Evolutionary conservation across 2,797 vertebrate species (phyloP).

Genomic region (Alfaro cultratus): DNA sequence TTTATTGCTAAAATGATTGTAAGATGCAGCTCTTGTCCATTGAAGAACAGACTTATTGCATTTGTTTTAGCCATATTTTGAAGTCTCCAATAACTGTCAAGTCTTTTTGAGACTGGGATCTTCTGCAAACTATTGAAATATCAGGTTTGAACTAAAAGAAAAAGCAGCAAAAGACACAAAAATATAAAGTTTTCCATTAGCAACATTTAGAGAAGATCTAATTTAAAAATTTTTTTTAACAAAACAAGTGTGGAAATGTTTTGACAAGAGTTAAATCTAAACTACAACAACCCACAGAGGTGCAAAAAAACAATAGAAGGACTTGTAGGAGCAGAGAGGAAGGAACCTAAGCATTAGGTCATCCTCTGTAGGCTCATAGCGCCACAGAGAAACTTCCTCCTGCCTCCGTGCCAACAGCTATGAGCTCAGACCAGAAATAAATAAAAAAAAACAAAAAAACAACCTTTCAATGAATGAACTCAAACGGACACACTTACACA

Average conservation of each 20-base stretch:
- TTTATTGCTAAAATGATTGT: too few species aligned
- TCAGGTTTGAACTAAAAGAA: neutral
- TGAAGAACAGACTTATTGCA: neutral
- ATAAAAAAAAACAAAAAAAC: neutral
- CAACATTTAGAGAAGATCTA: neutral
- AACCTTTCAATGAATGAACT: constrained; percentile 33
- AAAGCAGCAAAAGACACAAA: neutral
- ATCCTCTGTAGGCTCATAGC: constrained; percentile 67
- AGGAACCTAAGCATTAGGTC: constrained; percentile 72
- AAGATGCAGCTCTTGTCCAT: too few species aligned
- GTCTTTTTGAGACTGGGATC: neutral
- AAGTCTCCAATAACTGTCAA: neutral
- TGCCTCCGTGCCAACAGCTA: constrained; percentile 55
- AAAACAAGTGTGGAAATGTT: neutral
- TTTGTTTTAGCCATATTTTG: neutral
- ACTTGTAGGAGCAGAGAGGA: constrained; percentile 61
- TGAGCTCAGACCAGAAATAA: constrained; percentile 36
- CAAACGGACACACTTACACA: constrained; percentile 25
- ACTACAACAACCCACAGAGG: constrained; percentile 51
- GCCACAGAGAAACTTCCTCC: constrained; percentile 65
- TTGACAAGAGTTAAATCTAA: constrained; percentile 20
- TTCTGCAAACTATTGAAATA: neutral
- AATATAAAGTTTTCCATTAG: neutral
- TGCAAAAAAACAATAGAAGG: constrained; percentile 63
- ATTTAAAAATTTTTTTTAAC: neutral